These are phyloP conservation scores for Cairina moschata DNA, from an alignment of 2,113 vertebrate genomes.

Conservation along the genomic window DNA sequence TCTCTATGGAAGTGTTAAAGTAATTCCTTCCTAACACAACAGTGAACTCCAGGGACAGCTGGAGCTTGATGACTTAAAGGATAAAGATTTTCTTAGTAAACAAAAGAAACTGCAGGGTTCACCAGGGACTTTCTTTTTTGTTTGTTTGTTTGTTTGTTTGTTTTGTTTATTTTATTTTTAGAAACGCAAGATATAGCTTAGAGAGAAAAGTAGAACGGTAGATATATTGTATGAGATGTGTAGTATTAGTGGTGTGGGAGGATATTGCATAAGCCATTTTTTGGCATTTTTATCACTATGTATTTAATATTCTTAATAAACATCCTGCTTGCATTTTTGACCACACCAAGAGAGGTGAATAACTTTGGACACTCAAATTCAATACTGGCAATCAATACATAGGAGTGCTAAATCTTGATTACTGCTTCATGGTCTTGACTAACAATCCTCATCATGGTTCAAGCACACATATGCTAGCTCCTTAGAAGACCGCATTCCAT, in stretches of 20 bases:
- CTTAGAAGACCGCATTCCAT: background rate
- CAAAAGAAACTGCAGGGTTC: background rate
- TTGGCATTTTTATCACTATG: background rate
- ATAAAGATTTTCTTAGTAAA: conserved; percentile 25
- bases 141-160: no score
- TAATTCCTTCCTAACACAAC: conserved; percentile 19
- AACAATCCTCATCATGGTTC: background rate
- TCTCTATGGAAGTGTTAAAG: conserved; percentile 1
- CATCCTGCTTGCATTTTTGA: background rate
- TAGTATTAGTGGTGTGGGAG: background rate
- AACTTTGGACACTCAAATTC: background rate
- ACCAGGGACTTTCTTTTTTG: background rate
- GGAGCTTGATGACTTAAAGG: conserved; percentile 35
- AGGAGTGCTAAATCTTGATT: background rate
- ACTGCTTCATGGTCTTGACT: background rate
- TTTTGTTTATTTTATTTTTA: no score
- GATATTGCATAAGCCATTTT: background rate
- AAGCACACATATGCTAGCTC: background rate
- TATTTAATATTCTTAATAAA: background rate
- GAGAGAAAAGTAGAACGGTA: background rate
- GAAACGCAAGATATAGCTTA: background rate
- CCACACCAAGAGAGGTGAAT: background rate
- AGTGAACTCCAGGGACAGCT: conserved; percentile 21
- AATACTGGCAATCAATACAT: background rate
- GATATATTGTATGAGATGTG: background rate